Conservation (phyloP, 1,140 invertebrate genomes). For the Pseudomyrmex pallidus region DNA sequence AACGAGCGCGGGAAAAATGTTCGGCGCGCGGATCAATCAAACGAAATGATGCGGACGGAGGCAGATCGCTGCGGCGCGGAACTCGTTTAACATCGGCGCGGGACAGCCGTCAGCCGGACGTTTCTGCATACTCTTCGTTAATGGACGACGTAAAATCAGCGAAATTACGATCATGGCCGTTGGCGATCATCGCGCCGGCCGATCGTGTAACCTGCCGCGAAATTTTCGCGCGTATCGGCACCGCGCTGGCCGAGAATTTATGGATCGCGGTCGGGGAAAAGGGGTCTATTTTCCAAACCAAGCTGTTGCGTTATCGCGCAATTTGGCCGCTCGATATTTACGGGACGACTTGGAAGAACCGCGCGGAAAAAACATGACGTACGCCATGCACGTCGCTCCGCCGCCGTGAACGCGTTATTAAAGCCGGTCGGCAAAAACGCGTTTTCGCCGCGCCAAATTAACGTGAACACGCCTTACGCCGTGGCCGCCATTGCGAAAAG, state of each 20-base stretch:
- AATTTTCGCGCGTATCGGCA: not conserved
- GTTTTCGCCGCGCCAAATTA: conserved; percentile 47
- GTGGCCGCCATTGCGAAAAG: conserved; percentile 47
- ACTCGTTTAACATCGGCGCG: conserved; percentile 12
- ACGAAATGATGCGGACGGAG: conserved; percentile 2
- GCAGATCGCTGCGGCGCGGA: not conserved
- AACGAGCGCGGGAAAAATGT: conserved; percentile 10
- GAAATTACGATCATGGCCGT: conserved; percentile 30
- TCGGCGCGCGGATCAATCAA: conserved; percentile 5
- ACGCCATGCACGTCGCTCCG: conserved; percentile 44
- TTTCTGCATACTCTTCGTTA: not conserved
- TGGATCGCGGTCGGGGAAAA: not conserved
- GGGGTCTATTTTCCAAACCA: conserved; percentile 62
- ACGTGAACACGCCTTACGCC: conserved; percentile 5
- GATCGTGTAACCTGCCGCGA: not conserved
- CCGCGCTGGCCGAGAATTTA: conserved; percentile 42
- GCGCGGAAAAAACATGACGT: conserved; percentile 28
- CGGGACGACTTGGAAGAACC: not conserved
- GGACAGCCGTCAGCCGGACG: conserved; percentile 9
- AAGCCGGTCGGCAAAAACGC: conserved; percentile 20
- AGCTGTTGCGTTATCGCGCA: conserved; percentile 70
- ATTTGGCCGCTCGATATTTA: conserved; percentile 63
- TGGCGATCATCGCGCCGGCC: not conserved
- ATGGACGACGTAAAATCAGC: conserved; percentile 24
- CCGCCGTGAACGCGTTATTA: conserved; percentile 48